phyloP scores from a whole-genome alignment of 2,888 invertebrate species.

The Himalopsyche kuldschensis region DNA sequence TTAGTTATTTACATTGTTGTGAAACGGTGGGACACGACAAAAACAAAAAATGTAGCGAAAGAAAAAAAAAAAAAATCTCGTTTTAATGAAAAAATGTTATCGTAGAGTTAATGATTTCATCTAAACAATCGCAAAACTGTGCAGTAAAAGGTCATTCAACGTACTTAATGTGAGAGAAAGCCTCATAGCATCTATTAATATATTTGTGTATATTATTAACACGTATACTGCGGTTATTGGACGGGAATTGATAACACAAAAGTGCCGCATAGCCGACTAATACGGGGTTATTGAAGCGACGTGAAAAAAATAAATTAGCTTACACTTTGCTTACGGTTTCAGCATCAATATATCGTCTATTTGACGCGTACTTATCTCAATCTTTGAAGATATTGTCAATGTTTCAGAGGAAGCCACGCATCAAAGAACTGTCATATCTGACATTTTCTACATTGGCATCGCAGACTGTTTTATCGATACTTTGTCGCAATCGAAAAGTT shows the following conservation, averaged over 20 bases:
- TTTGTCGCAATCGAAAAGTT: not conserved
- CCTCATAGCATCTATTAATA: not conserved
- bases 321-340: not conserved
- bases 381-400: not conserved
- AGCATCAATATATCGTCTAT: not conserved
- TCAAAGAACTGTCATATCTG: conserved; percentile 22
- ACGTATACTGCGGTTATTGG: not conserved
- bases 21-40: not conserved
- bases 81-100: too few species aligned
- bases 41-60: too few species aligned
- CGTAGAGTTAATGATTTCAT: too few species aligned
- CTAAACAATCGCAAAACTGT: too few species aligned
- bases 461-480: conserved; percentile 21
- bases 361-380: not conserved
- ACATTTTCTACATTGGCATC: conserved; percentile 14
- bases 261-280: not conserved
- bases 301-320: not conserved
- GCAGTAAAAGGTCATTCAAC: too few species aligned
- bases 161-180: too few species aligned
- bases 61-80: too few species aligned
- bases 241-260: not conserved
- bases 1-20: not conserved
- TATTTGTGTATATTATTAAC: not conserved
- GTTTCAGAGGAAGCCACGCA: conserved; percentile 19
- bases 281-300: not conserved